Base-by-base conservation (phyloP, 2,888 invertebrate genomes). In the Amiota minor region DNA sequence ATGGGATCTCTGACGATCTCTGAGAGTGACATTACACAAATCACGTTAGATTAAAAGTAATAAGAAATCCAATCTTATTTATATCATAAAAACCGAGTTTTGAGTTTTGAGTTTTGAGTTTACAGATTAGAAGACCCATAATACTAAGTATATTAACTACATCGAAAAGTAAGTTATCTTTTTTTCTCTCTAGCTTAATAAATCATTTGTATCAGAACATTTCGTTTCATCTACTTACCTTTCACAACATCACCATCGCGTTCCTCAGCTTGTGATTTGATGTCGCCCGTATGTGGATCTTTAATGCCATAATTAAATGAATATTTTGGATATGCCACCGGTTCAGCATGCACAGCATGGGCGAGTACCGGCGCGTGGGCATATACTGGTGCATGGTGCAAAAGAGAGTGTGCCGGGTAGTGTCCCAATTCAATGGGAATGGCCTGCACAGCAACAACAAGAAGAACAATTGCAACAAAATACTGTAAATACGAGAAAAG, bases 241-340 rank as follows among this genome's bases (percentile, higher is more conserved):
- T 93, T 93, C 23, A 95, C 94, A 12, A 93, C 93, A 86, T 94
- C 93, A 6, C 95, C 95, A 86, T 93, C 93, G 78, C 93, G 91
- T 82, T 92, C 92, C 86, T 94, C 94, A 64, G 92, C 91, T 82
- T 94, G 94, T 46, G 93, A 93, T 87, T 94, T 94, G 72, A 93
- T 92, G 85, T 94, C 94, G n/a, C 94, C 94, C 10, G 94, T 93
- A 80, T 93, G 93, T 6, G 92, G 92, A 81, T 94, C 94, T 85
- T 93, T 93, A 45, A 93, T 93, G 73, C 94, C 93, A 81, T 93
- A 94, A 85, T 93, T 93, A 86, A 93, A 93, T 9, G 92, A 91
- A 86, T 94, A 94, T 87, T 93, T 93, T 76, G 94, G 94, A 88
- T 93, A 93, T 9, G 93, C 91, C 80, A 89, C 87, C 75, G 89